Evolutionary conservation across 2,888 invertebrate genomes (phyloP).

Genomic region (Drosophila conformis): DNA sequence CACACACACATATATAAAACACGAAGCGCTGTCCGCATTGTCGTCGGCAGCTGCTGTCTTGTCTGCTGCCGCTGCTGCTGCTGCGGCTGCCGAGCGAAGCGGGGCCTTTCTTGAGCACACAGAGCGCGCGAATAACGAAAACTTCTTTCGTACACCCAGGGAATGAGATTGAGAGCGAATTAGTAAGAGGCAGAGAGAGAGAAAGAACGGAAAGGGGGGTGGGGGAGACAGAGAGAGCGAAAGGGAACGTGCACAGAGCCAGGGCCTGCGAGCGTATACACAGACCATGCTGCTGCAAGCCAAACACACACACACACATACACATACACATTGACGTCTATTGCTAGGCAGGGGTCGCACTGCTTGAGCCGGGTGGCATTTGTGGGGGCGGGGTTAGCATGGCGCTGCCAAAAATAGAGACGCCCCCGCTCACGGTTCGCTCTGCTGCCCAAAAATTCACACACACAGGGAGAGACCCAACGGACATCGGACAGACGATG

Average conservation of each 20-base stretch:
- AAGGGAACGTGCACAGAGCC: slow-evolving; percentile 41
- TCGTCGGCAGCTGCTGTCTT: slow-evolving; percentile 62
- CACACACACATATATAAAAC: slow-evolving; percentile 29
- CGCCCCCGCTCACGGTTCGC: slow-evolving; percentile 64
- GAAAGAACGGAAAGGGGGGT: slow-evolving; percentile 1
- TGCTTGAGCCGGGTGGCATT: slow-evolving; percentile 36
- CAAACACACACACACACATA: slow-evolving; percentile 16
- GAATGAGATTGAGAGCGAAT: slow-evolving; percentile 21
- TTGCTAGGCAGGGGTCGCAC: slow-evolving; percentile 38
- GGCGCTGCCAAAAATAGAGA: slow-evolving; percentile 74
- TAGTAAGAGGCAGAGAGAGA: slow-evolving; percentile 20
- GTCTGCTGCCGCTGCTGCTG: slow-evolving; percentile 43
- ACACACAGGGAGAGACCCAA: slow-evolving; percentile 14
- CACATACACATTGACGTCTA: slow-evolving; percentile 17
- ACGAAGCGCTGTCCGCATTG: slow-evolving; percentile 43
- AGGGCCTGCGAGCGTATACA: slow-evolving; percentile 48
- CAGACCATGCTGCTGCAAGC: slow-evolving; percentile 47
- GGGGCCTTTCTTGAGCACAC: slow-evolving; percentile 80
- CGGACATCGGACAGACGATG: slow-evolving; percentile 13
- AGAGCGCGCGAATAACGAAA: slow-evolving; percentile 72
- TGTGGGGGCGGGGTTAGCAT: slow-evolving; percentile 22
- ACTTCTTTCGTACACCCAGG: slow-evolving; percentile 67
- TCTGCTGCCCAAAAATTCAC: slow-evolving; percentile 31
- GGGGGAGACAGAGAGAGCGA: slow-evolving; percentile 1
- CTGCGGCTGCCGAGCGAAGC: slow-evolving; percentile 63